These are phyloP conservation scores for Ianthella basta DNA, from an alignment of 37 sponge, comb jelly and placozoan genomes.

Conservation along the genomic window DNA sequence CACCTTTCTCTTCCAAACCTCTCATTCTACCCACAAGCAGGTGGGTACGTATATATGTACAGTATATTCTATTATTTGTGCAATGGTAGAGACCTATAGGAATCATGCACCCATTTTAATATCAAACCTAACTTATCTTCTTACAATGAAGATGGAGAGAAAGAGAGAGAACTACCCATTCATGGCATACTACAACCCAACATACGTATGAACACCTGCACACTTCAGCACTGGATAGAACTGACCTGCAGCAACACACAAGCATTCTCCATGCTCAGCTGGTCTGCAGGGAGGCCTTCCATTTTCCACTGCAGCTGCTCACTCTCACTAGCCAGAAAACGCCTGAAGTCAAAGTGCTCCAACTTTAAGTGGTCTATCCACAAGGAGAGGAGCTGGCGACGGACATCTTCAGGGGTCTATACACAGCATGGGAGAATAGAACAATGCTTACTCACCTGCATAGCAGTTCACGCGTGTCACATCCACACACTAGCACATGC, in stretches of 20 bases:
- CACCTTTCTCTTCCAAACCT: too few relatives aligned
- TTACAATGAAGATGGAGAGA: not conserved
- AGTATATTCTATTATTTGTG: too few relatives aligned
- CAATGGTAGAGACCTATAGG: too few relatives aligned
- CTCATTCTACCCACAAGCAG: too few relatives aligned
- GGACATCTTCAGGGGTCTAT: conserved; percentile 73
- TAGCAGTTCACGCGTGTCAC: not conserved
- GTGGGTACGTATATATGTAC: too few relatives aligned
- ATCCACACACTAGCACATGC: not conserved
- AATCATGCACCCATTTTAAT: too few relatives aligned
- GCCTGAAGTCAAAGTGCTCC: conserved; percentile 64
- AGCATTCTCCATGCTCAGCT: conserved; percentile 91
- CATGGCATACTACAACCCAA: too few relatives aligned
- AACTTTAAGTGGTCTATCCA: conserved; percentile 64
- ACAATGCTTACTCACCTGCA: not conserved
- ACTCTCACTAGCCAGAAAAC: conserved; percentile 91
- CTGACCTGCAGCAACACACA: conserved; percentile 75
- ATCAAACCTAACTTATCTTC: too few relatives aligned
- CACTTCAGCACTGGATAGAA: not conserved
- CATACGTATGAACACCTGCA: not conserved
- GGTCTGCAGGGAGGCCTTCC: conserved; percentile 95
- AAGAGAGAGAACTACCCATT: too few relatives aligned
- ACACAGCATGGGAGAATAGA: not conserved
- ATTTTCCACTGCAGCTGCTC: conserved; percentile 91
- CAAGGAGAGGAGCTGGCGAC: conserved; percentile 40